A percentile compares a stretch with the other conserved stretches of the same genome.
phyloP scores from a whole-genome alignment of 2,797 vertebrate species.

The Hydrocynus forskahlii region DNA sequence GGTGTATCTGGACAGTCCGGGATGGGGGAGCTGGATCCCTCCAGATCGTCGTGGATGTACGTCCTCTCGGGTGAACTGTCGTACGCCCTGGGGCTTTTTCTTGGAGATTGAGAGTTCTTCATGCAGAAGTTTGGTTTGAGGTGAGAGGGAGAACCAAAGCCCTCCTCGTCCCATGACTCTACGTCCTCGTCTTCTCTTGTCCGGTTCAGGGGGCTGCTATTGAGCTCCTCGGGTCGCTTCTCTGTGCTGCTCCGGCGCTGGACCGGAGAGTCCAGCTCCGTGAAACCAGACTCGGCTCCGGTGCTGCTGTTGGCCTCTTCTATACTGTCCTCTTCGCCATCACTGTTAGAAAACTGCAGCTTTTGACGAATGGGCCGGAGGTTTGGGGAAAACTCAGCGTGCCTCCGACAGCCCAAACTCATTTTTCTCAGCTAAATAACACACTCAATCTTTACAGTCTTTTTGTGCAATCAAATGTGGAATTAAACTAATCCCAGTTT shows the following conservation, averaged over 20 bases:
- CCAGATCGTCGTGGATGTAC: conserved; percentile 67
- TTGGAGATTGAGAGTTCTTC: conserved; percentile 81
- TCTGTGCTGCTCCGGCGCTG: conserved; percentile 61
- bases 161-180: conserved; percentile 90
- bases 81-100: conserved; percentile 73
- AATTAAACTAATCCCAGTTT: neutral
- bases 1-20: conserved; percentile 92
- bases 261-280: conserved; percentile 90
- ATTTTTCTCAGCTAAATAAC: conserved; percentile 40
- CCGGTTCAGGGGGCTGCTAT: conserved; percentile 67
- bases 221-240: conserved; percentile 62
- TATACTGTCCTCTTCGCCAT: conserved; percentile 87
- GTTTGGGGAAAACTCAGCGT: conserved; percentile 69
- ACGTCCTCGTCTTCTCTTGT: conserved; percentile 66
- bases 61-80: conserved; percentile 70
- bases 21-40: conserved; percentile 81
- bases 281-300: conserved; percentile 92
- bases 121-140: conserved; percentile 77
- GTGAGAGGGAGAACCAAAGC: conserved; percentile 85
- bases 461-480: neutral
- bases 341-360: conserved; percentile 82
- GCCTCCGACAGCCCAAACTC: conserved; percentile 64
- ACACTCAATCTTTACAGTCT: neutral
- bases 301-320: conserved; percentile 90
- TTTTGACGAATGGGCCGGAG: conserved; percentile 82